These are phyloP conservation scores for Cremastinae sp. DNA, from an alignment of 2,888 invertebrate species.

Conservation along the genomic window DNA sequence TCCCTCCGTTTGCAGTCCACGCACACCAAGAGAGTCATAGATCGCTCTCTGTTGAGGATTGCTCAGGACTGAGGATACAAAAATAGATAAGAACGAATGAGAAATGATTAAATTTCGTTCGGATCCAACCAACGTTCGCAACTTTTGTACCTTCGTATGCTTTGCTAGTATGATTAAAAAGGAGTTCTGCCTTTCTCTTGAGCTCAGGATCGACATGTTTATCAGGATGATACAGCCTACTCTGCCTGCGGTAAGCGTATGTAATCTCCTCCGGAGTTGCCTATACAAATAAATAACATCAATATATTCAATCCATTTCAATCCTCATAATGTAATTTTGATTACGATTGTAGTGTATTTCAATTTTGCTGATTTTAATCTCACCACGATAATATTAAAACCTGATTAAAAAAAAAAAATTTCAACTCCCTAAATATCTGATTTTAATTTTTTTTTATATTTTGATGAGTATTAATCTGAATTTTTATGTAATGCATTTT, in stretches of 20 bases:
- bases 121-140: not conserved
- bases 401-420: too few species aligned
- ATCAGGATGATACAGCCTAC: slow-evolving; percentile 97
- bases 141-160: slow-evolving; percentile 91
- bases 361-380: too few species aligned
- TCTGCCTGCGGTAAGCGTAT: slow-evolving; percentile 94
- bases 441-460: too few species aligned
- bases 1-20: slow-evolving; percentile 95
- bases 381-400: too few species aligned
- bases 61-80: slow-evolving; percentile 86
- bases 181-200: slow-evolving; percentile 93
- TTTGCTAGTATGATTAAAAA: slow-evolving; percentile 95
- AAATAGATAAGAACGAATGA: slow-evolving; percentile 23
- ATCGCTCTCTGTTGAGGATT: slow-evolving; percentile 97
- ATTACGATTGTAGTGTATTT: too few species aligned
- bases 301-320: too few species aligned
- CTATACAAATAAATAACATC: slow-evolving; percentile 81
- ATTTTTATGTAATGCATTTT: too few species aligned
- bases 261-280: slow-evolving; percentile 96
- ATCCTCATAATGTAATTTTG: too few species aligned
- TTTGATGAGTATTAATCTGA: too few species aligned
- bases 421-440: too few species aligned
- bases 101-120: not conserved
- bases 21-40: slow-evolving; percentile 90
- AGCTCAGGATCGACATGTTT: slow-evolving; percentile 92